Evolutionary conservation across 2,888 invertebrate species (phyloP).

Genomic region (Sinodicranocentrus sp.): DNA sequence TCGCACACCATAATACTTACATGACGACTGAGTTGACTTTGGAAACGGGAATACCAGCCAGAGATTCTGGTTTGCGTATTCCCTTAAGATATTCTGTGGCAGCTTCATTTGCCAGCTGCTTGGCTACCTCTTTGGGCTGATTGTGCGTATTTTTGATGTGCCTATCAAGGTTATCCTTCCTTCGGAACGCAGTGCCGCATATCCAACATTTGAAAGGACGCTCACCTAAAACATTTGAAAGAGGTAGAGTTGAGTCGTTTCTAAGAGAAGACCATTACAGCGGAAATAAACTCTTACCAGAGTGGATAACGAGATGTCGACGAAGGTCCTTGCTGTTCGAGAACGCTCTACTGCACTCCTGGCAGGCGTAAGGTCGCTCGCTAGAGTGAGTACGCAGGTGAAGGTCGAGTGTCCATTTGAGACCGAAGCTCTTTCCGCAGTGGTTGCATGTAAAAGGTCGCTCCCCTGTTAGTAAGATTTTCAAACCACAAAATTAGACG

Average conservation of each 20-base stretch:
- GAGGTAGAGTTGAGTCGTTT: no score
- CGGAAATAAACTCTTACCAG: slow-evolving; percentile 82
- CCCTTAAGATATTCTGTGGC: slow-evolving; percentile 72
- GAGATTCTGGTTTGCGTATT: slow-evolving; percentile 21
- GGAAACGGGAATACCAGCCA: slow-evolving; percentile 63
- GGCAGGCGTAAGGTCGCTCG: slow-evolving; percentile 82
- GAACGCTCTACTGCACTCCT: slow-evolving; percentile 84
- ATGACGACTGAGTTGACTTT: slow-evolving; percentile 74
- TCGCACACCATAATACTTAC: slow-evolving; percentile 46
- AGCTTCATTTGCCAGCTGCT: slow-evolving; percentile 74
- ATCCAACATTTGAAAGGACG: slow-evolving; percentile 86
- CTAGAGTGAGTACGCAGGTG: slow-evolving; percentile 81
- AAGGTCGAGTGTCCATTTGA: slow-evolving; percentile 82
- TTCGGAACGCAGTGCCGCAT: slow-evolving; percentile 85
- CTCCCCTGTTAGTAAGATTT: slow-evolving; percentile 79
- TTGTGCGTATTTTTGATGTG: slow-evolving; percentile 76
- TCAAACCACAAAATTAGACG: no score
- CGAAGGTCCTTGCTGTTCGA: slow-evolving; percentile 84
- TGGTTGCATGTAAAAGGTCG: slow-evolving; percentile 82
- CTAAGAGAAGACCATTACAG: no score
- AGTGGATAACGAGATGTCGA: slow-evolving; percentile 85
- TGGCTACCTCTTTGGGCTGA: slow-evolving; percentile 75
- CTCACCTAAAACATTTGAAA: slow-evolving; percentile 82
- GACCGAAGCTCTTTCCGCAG: slow-evolving; percentile 83
- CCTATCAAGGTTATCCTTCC: slow-evolving; percentile 86